Evolutionary conservation across 2,888 invertebrate genomes (phyloP).

Genomic region (Campopleginae sp.): DNA sequence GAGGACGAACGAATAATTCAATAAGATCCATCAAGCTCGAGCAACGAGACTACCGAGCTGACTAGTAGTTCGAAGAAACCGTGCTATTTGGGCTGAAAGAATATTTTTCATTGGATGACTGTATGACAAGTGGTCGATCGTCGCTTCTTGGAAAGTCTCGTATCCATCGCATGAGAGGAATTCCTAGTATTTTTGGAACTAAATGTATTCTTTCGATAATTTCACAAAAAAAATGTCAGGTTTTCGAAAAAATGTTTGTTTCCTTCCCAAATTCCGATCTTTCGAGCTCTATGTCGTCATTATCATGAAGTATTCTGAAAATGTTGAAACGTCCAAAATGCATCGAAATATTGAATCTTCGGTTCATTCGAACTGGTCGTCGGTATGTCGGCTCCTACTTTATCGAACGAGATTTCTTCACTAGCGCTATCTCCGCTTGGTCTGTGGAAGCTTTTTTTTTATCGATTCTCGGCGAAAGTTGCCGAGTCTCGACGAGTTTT

Average conservation of each 20-base stretch:
- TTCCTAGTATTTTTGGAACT: background rate
- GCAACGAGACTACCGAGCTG: background rate
- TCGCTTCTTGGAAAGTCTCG: background rate
- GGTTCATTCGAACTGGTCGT: background rate
- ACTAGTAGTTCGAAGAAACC: background rate
- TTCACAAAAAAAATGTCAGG: background rate
- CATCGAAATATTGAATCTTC: background rate
- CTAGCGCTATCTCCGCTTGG: slow-evolving; percentile 25
- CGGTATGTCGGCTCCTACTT: slow-evolving; percentile 3
- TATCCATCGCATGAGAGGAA: background rate
- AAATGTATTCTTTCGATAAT: background rate
- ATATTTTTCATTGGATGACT: background rate
- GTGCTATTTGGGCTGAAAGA: background rate
- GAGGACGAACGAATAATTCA: slow-evolving; percentile 2
- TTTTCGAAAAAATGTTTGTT: background rate
- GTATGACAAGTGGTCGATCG: background rate
- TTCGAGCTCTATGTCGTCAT: background rate
- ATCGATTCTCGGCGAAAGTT: slow-evolving; percentile 80
- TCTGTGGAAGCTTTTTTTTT: slow-evolving; percentile 57
- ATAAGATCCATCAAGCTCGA: background rate
- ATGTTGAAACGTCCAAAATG: background rate
- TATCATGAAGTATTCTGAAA: background rate
- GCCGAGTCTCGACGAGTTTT: slow-evolving; percentile 69
- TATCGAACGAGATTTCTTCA: background rate
- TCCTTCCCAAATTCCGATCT: background rate